Base-by-base conservation (phyloP, 2,797 vertebrate genomes). In the Geotrypetes seraphini region DNA sequence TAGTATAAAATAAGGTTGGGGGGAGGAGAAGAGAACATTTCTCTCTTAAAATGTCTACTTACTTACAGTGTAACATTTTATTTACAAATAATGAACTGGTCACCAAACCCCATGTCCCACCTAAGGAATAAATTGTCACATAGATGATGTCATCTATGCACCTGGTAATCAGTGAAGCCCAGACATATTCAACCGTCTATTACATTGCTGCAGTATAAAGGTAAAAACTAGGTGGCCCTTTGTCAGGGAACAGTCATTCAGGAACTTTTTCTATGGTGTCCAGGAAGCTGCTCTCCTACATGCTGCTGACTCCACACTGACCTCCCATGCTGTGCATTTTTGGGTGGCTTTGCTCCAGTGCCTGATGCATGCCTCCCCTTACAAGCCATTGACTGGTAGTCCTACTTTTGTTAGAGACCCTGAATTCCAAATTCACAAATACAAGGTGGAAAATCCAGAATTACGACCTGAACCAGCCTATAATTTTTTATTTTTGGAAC, bases 1-100 rank as follows among this genome's bases (percentile, higher is more conserved):
- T 82, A 53, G 34, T 23, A 39, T 1, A 16, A 47, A 55, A 61
- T n/a, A n/a, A n/a, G n/a, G n/a, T n/a, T n/a, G n/a, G 19, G 1
- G 2, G 40, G 33, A 66, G 19, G 60, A 22, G 53, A 7, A 63
- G 20, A 36, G 3, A 22, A 35, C 26, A 23, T 23, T 29, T 40
- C 1, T 3, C 4, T 2, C 2, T 18, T 13, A 41, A 20, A 20
- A 28, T 45, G 24, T 48, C 30, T 43, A 16, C 8, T 21, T 8
- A 1, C 11, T 1, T 22, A 22, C 25, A 9, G 4, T 3, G 25
- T 5, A 25, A 22, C 26, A 21, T 14, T 19, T 21, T 22, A 18
- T 18, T 8, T n/a, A 17, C 5, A 7, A 3, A 28, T 3, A 20
- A 19, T 20, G 12, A 22, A 20, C 25, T n/a, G n/a, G n/a, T 47